Evolutionary conservation across 2,888 invertebrate species (phyloP).

Genomic region (Leucozona laternaria): DNA sequence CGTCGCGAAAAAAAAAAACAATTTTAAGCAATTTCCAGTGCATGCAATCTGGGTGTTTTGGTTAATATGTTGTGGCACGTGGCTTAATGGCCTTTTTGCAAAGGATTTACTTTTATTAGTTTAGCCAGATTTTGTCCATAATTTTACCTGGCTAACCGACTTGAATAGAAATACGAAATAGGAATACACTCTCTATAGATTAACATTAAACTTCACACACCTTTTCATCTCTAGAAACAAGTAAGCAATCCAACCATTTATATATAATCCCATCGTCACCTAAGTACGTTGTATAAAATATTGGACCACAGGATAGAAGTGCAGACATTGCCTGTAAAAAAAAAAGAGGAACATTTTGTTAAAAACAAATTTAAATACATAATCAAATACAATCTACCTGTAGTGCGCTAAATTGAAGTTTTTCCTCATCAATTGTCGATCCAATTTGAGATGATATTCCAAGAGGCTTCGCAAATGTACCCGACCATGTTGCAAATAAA

Average conservation of each 20-base stretch:
- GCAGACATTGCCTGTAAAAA: slow-evolving; percentile 95
- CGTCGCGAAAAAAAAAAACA: too few relatives aligned
- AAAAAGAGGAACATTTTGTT: background rate
- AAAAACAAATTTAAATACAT: background rate
- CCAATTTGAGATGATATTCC: slow-evolving; percentile 84
- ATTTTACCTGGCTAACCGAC: background rate
- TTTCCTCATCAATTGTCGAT: slow-evolving; percentile 85
- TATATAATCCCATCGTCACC: slow-evolving; percentile 97
- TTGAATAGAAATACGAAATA: background rate
- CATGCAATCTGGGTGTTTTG: too few relatives aligned
- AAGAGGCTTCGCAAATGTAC: slow-evolving; percentile 91
- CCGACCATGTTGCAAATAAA: slow-evolving; percentile 97
- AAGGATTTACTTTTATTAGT: too few relatives aligned
- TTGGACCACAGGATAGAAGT: slow-evolving; percentile 96
- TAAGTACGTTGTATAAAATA: slow-evolving; percentile 93
- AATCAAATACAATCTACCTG: slow-evolving; percentile 83
- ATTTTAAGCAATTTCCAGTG: too few relatives aligned
- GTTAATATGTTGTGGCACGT: too few relatives aligned
- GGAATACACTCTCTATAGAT: background rate
- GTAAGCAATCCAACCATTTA: slow-evolving; percentile 95
- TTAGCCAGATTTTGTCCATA: too few relatives aligned
- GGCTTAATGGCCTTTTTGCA: too few relatives aligned
- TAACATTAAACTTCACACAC: slow-evolving; percentile 83
- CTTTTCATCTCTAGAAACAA: slow-evolving; percentile 94
- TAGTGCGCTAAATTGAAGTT: slow-evolving; percentile 87